These are phyloP conservation scores for Acronicta leporina DNA, from an alignment of 2,888 invertebrate genomes.

Conservation along the genomic window DNA sequence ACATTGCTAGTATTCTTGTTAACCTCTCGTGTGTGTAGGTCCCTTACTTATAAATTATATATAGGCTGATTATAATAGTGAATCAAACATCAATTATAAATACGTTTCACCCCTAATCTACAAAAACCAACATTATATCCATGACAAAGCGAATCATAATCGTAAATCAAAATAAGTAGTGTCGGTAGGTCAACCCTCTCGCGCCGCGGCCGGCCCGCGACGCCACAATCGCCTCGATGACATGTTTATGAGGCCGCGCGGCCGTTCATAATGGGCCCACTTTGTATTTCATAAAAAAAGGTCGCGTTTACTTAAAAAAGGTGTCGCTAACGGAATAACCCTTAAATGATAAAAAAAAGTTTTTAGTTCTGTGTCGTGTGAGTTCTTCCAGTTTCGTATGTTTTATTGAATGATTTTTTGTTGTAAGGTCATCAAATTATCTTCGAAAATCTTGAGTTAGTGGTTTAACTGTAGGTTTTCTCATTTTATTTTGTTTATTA, in stretches of 20 bases:
- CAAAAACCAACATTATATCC: conserved; percentile 35
- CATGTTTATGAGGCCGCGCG: conserved; percentile 70
- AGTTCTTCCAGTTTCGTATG: background rate
- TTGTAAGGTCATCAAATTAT: background rate
- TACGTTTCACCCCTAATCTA: conserved; percentile 21
- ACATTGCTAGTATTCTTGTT: too few species aligned
- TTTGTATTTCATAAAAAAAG: conserved; percentile 53
- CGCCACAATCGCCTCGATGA: conserved; percentile 67
- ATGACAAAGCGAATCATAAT: conserved; percentile 24
- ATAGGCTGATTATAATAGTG: conserved; percentile 2
- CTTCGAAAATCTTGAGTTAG: too few species aligned
- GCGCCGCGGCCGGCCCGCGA: conserved; percentile 16
- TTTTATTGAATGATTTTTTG: background rate
- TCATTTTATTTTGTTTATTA: too few species aligned
- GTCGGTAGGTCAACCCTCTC: conserved; percentile 46
- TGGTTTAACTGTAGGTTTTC: too few species aligned
- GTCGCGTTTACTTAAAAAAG: conserved; percentile 31
- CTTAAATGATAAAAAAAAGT: conserved; percentile 25
- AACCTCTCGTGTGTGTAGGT: too few species aligned
- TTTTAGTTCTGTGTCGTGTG: background rate
- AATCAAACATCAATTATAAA: conserved; percentile 19
- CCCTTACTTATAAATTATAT: too few species aligned
- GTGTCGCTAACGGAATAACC: conserved; percentile 26
- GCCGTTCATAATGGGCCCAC: conserved; percentile 49
- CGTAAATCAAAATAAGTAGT: conserved; percentile 55